Evolutionary conservation across 2,797 vertebrate genomes (phyloP).

Genomic region (Typhlichthys eigenmanni): DNA sequence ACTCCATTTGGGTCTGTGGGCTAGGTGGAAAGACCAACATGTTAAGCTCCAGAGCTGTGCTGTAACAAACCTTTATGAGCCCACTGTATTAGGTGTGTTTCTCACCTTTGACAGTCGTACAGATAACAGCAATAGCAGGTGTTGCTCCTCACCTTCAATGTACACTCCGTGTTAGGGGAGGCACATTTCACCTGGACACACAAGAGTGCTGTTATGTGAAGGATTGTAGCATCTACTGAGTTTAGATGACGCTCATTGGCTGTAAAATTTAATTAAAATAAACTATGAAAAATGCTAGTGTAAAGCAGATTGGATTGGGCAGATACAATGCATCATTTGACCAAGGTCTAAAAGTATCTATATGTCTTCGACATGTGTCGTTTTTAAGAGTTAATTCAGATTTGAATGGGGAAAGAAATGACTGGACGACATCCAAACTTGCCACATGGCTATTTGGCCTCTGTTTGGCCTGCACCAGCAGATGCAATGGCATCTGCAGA

Average conservation of each 20-base stretch:
- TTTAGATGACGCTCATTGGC: constrained; percentile 1
- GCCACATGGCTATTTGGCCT: not conserved
- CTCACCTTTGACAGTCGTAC: constrained; percentile 89
- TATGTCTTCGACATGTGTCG: not conserved
- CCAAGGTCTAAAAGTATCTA: not conserved
- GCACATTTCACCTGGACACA: constrained; percentile 85
- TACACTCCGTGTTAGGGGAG: constrained; percentile 77
- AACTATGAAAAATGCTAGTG: not conserved
- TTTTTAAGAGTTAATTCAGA: constrained; percentile 7
- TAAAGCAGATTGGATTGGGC: not conserved
- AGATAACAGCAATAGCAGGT: constrained; percentile 98
- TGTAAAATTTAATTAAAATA: not conserved
- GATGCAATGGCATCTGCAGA: constrained; percentile 17
- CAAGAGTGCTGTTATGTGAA: not conserved
- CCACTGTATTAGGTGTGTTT: not conserved
- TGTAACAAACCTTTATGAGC: too few relatives aligned
- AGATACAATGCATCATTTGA: not conserved
- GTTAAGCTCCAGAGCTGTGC: too few relatives aligned
- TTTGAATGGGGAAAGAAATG: not conserved
- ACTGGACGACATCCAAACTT: not conserved
- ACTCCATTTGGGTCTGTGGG: constrained; percentile 73
- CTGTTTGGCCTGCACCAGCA: not conserved
- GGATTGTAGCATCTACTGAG: not conserved
- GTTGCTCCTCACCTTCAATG: constrained; percentile 86
- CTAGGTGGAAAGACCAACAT: constrained; percentile 62